phyloP scores from a whole-genome alignment of 2,113 vertebrate genomes.

The Cyanistes caeruleus region DNA sequence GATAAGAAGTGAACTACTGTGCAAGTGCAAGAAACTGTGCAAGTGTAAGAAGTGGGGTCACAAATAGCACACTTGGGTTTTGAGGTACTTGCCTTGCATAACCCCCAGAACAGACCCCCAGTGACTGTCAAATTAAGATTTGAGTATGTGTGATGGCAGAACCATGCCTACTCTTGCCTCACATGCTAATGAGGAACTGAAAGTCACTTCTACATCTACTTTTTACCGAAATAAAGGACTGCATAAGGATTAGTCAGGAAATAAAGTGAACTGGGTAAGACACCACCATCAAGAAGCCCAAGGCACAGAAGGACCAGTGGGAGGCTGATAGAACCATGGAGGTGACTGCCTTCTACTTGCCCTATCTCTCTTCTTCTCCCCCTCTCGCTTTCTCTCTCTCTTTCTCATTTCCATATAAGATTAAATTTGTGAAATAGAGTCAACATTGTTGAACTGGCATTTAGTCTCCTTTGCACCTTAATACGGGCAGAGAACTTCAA shows the following conservation, averaged over 20 bases:
- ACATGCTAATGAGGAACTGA: background rate
- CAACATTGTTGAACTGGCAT: background rate
- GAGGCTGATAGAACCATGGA: background rate
- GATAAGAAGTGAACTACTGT: background rate
- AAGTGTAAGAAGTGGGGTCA: background rate
- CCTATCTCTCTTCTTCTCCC: background rate
- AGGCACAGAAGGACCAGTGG: background rate
- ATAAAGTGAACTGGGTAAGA: background rate
- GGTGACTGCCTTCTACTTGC: background rate
- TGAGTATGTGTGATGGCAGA: rapidly evolving
- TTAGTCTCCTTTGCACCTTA: background rate
- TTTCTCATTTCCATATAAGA: background rate
- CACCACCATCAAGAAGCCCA: background rate
- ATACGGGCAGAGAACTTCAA: background rate
- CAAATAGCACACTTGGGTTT: background rate
- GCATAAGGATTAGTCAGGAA: background rate
- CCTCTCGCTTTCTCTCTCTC: background rate
- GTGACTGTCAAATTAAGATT: background rate
- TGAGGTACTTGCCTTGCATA: background rate
- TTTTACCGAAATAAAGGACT: background rate
- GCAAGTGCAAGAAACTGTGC: background rate
- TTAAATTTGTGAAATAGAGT: background rate
- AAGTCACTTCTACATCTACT: background rate
- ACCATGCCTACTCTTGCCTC: background rate
- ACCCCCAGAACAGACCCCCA: rapidly evolving